phyloP scores from a whole-genome alignment of 2,888 invertebrate species.

The Suillia variegata region DNA sequence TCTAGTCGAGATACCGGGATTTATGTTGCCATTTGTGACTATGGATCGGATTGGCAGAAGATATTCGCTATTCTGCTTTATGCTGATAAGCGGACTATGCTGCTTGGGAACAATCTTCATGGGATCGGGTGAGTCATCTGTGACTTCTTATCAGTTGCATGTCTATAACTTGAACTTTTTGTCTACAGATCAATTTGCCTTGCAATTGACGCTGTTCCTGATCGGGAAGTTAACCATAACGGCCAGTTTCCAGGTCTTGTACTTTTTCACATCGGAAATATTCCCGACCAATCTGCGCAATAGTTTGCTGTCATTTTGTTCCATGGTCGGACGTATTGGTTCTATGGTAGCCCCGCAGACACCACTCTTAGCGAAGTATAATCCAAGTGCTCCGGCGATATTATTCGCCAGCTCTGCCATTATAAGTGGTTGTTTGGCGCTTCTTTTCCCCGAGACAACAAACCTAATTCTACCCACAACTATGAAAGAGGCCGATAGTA shows the following conservation, averaged over 20 bases:
- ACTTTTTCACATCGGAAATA: conserved; percentile 73
- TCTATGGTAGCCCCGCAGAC: conserved; percentile 75
- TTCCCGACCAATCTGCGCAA: conserved; percentile 72
- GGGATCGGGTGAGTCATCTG: conserved; percentile 28
- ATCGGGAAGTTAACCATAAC: conserved; percentile 70
- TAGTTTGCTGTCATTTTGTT: conserved; percentile 72
- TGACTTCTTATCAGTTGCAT: not conserved
- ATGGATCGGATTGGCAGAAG: conserved; percentile 71
- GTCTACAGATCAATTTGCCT: conserved; percentile 30
- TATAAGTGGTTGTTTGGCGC: conserved; percentile 65
- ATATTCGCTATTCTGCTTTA: conserved; percentile 67
- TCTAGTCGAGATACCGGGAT: conserved; percentile 75
- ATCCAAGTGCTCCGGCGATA: conserved; percentile 64
- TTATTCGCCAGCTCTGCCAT: conserved; percentile 67
- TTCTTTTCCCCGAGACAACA: conserved; percentile 70
- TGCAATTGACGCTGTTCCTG: conserved; percentile 62
- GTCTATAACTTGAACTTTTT: not conserved
- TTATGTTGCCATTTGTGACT: conserved; percentile 68
- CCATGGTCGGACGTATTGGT: conserved; percentile 72
- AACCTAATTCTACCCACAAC: conserved; percentile 68
- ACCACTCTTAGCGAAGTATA: conserved; percentile 64
- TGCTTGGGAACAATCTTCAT: conserved; percentile 54
- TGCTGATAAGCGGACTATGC: conserved; percentile 66
- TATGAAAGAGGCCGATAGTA: conserved; percentile 66
- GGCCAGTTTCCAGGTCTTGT: conserved; percentile 71